phyloP scores from a whole-genome alignment of 1,140 invertebrate species.

The Monochamus saltuarius region DNA sequence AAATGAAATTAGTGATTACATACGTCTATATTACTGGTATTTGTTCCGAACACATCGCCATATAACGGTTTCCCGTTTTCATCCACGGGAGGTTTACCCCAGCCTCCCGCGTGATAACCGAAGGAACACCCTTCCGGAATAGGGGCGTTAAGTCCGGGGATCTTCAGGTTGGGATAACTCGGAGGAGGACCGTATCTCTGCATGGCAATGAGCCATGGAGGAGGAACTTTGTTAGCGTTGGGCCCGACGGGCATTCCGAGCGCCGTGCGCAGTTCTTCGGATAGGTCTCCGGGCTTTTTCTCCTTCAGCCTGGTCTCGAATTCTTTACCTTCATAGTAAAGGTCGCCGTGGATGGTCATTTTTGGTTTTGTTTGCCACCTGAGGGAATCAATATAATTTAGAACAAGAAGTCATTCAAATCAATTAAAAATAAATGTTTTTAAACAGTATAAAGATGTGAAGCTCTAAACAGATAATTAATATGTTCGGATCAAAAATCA shows the following conservation, averaged over 20 bases:
- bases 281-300: conserved; percentile 97
- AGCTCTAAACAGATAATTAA: too few species aligned
- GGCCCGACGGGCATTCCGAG: conserved; percentile 98
- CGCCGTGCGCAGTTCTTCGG: conserved; percentile 93
- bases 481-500: too few species aligned
- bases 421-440: too few species aligned
- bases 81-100: conserved; percentile 99
- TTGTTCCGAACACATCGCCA: conserved; percentile 96
- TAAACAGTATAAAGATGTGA: too few species aligned
- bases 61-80: conserved; percentile 97
- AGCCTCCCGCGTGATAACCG: conserved; percentile 98
- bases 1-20: conserved; percentile 40
- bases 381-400: conserved; percentile 26
- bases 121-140: conserved; percentile 97
- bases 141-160: conserved; percentile 90
- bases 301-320: conserved; percentile 97
- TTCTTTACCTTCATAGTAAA: conserved; percentile 99
- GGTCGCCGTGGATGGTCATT: conserved; percentile 98
- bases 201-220: conserved; percentile 99
- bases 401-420: too few species aligned
- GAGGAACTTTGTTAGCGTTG: conserved; percentile 85
- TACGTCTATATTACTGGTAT: conserved; percentile 63
- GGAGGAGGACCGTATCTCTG: conserved; percentile 99
- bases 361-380: conserved; percentile 98
- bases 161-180: conserved; percentile 98